These are phyloP conservation scores for Malurus splendens DNA, from an alignment of 2,797 vertebrate genomes.

Conservation along the genomic window DNA sequence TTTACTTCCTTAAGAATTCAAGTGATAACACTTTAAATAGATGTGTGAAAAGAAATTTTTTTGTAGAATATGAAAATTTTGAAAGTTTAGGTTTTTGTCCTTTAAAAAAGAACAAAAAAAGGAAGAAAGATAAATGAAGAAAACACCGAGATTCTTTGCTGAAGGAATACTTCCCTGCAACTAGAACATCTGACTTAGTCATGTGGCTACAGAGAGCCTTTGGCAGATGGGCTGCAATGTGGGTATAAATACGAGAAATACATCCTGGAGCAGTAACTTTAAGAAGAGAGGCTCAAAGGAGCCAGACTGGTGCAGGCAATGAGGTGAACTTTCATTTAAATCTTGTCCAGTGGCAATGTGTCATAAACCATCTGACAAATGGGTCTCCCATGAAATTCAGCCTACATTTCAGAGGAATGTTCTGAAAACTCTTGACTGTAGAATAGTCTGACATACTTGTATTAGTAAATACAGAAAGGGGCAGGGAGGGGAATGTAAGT, in stretches of 20 bases:
- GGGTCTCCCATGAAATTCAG: neutral
- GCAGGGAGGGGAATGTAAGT: accelerated
- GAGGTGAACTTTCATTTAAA: neutral
- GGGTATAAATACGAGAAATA: neutral
- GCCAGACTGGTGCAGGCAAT: neutral
- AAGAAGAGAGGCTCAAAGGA: neutral
- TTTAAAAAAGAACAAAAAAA: neutral
- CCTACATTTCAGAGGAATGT: neutral
- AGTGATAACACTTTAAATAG: neutral
- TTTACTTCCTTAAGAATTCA: neutral
- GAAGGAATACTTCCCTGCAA: neutral
- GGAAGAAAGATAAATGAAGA: accelerated
- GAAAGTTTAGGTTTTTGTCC: accelerated
- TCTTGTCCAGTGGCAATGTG: neutral
- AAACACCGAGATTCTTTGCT: neutral
- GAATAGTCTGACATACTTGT: neutral
- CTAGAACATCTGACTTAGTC: neutral
- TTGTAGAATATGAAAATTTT: neutral
- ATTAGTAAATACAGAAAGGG: neutral
- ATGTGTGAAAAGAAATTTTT: neutral
- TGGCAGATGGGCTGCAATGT: neutral
- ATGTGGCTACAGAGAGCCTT: neutral
- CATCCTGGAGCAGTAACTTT: neutral
- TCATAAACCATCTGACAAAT: neutral
- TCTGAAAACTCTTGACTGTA: neutral